These are phyloP conservation scores for Manacus vitellinus DNA, from an alignment of 2,113 vertebrate genomes.

Conservation along the genomic window DNA sequence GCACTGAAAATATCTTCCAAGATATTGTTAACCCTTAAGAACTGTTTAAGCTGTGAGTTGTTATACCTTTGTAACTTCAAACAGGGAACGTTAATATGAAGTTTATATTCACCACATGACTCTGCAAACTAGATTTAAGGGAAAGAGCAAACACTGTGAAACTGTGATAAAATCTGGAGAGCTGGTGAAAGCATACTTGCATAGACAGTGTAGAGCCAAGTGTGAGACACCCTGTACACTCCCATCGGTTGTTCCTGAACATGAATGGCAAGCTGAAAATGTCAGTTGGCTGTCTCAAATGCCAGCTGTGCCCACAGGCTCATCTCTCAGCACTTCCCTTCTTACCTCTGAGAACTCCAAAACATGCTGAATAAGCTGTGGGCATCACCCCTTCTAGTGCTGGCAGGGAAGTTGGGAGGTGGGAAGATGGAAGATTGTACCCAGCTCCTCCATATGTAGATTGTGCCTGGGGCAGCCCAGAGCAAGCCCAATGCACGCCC, in stretches of 20 bases:
- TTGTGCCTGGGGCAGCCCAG: not conserved
- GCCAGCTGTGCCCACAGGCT: not conserved
- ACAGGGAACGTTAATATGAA: not conserved
- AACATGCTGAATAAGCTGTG: not conserved
- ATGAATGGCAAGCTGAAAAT: not conserved
- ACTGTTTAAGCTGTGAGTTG: not conserved
- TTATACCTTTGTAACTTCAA: not conserved
- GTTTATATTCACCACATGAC: not conserved
- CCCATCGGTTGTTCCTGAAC: not conserved
- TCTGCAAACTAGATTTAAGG: not conserved
- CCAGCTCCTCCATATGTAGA: not conserved
- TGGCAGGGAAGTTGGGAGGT: not conserved
- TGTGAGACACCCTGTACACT: not conserved
- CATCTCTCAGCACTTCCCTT: not conserved
- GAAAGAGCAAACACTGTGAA: not conserved
- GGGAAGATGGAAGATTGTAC: accelerated
- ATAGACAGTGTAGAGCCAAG: not conserved
- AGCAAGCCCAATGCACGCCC: accelerated
- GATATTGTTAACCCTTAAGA: not conserved
- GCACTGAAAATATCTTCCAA: not conserved
- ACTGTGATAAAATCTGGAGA: not conserved
- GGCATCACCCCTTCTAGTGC: not conserved
- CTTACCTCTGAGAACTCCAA: not conserved
- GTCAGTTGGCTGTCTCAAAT: not conserved
- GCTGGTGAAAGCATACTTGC: not conserved